Percentiles rank a stretch among this genome's conserved stretches.
These are phyloP conservation scores for Halictus rubicundus DNA, from an alignment of 1,140 invertebrate species.

Conservation along the genomic window DNA sequence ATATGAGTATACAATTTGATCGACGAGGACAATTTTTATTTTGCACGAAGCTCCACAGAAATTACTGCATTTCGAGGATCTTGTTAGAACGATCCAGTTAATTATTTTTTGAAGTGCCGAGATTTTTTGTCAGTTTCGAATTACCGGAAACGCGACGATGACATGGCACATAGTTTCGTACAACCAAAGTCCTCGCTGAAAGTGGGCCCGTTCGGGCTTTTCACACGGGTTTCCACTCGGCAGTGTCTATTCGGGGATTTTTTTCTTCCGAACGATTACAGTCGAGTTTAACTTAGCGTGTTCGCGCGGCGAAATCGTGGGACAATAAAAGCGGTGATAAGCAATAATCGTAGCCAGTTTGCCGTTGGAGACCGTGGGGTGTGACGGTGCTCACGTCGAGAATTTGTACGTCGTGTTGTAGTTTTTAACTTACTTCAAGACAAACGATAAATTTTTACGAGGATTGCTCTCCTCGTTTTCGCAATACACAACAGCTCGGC, in stretches of 20 bases:
- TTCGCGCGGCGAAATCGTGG: neutral
- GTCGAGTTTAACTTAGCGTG: neutral
- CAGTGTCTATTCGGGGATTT: neutral
- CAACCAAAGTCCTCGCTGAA: neutral
- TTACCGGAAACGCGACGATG: no score
- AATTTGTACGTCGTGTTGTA: neutral
- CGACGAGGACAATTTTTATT: no score
- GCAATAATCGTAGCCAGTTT: constrained; percentile 10
- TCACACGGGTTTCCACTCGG: no score
- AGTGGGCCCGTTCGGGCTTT: neutral
- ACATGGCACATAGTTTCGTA: neutral
- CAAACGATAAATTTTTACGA: constrained; percentile 26
- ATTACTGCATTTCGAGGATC: neutral
- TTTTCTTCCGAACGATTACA: neutral
- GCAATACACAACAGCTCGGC: neutral
- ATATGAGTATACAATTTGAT: no score
- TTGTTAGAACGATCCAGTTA: no score
- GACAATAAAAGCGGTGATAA: neutral
- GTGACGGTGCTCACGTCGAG: neutral
- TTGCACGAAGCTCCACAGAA: no score
- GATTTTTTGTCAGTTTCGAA: neutral
- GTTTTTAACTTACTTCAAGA: neutral
- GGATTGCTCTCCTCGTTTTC: neutral
- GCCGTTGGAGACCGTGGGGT: neutral
- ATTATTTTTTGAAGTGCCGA: no score